Evolutionary conservation across 2,888 invertebrate species (phyloP).

Genomic region (Lithosia quadra): DNA sequence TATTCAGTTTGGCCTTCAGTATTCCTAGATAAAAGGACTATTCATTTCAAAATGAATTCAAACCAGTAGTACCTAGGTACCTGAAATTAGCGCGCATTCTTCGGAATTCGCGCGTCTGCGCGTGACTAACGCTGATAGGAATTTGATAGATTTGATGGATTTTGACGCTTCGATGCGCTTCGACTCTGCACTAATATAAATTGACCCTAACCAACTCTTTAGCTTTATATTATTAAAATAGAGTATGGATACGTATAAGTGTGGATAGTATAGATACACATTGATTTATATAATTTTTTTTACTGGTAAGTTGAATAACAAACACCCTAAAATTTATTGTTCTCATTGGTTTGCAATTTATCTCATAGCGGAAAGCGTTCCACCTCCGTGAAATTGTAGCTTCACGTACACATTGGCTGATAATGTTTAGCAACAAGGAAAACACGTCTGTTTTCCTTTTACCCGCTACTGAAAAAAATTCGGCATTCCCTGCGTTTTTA

Average conservation of each 20-base stretch:
- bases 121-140: too few species aligned
- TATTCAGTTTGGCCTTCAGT: too few species aligned
- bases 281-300: conserved; percentile 2
- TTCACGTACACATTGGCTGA: conserved; percentile 47
- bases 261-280: neutral
- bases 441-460: conserved; percentile 45
- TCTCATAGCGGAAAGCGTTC: conserved; percentile 23
- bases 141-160: too few species aligned
- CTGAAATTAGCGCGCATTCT: too few species aligned
- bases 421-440: conserved; percentile 52
- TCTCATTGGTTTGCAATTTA: conserved; percentile 4
- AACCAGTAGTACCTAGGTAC: too few species aligned
- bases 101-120: too few species aligned
- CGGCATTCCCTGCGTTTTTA: conserved; percentile 35
- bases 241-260: too few species aligned
- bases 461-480: conserved; percentile 30
- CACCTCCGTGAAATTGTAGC: conserved; percentile 53
- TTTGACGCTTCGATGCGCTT: too few species aligned
- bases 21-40: too few species aligned
- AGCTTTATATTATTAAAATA: neutral
- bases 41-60: too few species aligned
- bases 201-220: too few species aligned
- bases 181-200: too few species aligned
- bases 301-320: neutral
- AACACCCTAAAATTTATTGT: neutral